Base-by-base conservation (phyloP, 2,113 vertebrate species). In the Zosterops pallidus region DNA sequence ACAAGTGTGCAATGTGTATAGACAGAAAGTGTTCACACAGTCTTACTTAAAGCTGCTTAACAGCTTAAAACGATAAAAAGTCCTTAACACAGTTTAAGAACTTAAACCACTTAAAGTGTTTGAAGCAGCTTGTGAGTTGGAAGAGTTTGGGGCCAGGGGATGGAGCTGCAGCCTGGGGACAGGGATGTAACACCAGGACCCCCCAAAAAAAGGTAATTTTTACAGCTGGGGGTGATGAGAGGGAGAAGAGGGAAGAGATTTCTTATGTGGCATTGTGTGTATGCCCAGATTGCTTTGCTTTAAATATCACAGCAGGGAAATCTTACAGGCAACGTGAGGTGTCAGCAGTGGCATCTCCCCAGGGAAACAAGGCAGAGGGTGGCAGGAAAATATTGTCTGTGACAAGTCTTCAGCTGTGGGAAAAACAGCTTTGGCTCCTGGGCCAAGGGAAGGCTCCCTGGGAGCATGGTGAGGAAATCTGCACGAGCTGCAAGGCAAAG, bases 71-170 rank as follows among this genome's bases (percentile, higher is more conserved):
- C 91, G 93, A 94, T 90, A 92, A 74, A 93, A 96, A 89, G 39
- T 74, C 89, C 79, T 95, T 96, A 96, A 94, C 95, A 77, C 84
- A 90, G 64, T 83, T 86, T 96, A 92, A 92, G 90, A 92, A 77
- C 85, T 95, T 96, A 97, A 97, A 95, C 86, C 89, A 96, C 89
- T 96, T 96, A 95, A 72, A 87, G 76, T 92, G 57, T 90, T 78
- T 0, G 53, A 67, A 94, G 94, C 71, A 79, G 81, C 53, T 85
- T 83, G 65, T 64, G 77, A 77, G 71, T 56, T 67, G 3, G 60
- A 78, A 28, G 83, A 22, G 35, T 89, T 92, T 63, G 52, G 39
- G 18, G 1, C 0, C 39, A 39, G 39, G 39, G 39, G 39, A 39
- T 12, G 21, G 72, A 50, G 52, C 47, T 75, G 62, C 42, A 9